phyloP scores from a whole-genome alignment of 1,140 invertebrate species.

The Drosophila gunungcola region DNA sequence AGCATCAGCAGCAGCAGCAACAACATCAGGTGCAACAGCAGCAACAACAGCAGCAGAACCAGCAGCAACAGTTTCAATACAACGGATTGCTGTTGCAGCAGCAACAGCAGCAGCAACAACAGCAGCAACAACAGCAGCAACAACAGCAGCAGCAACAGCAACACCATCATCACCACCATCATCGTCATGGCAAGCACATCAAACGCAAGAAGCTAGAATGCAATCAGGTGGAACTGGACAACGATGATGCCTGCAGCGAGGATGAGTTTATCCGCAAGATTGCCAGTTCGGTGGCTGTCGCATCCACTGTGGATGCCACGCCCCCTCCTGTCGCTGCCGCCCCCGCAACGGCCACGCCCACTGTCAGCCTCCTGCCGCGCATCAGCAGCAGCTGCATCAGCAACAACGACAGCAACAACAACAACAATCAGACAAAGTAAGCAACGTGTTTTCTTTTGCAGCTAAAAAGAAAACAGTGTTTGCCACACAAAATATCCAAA shows the following conservation, averaged over 20 bases:
- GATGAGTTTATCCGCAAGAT: conserved; percentile 83
- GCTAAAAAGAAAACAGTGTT: conserved; percentile 5
- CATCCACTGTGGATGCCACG: background rate
- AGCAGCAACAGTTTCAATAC: conserved; percentile 48
- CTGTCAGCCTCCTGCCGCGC: conserved; percentile 19
- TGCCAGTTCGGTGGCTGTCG: conserved; percentile 54
- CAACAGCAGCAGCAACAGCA: conserved; percentile 21
- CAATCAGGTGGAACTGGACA: conserved; percentile 87
- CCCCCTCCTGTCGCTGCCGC: conserved; percentile 3
- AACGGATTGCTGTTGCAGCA: conserved; percentile 34
- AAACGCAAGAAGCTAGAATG: conserved; percentile 88
- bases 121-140: conserved; percentile 30
- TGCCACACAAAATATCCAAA: conserved; percentile 1
- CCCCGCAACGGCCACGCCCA: conserved; percentile 5
- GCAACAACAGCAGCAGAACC: conserved; percentile 26
- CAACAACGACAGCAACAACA: conserved; percentile 18
- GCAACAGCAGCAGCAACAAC: conserved; percentile 23
- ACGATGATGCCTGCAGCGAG: conserved; percentile 88
- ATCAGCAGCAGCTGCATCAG: conserved; percentile 4
- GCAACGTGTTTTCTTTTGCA: conserved; percentile 40
- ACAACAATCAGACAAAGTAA: conserved; percentile 69
- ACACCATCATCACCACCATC: conserved; percentile 16
- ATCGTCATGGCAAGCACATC: conserved; percentile 59
- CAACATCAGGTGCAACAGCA: conserved; percentile 9
- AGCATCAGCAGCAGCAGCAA: conserved; percentile 32